Base-by-base conservation (phyloP, 2,797 vertebrate species). In the Sebastes itinus region DNA sequence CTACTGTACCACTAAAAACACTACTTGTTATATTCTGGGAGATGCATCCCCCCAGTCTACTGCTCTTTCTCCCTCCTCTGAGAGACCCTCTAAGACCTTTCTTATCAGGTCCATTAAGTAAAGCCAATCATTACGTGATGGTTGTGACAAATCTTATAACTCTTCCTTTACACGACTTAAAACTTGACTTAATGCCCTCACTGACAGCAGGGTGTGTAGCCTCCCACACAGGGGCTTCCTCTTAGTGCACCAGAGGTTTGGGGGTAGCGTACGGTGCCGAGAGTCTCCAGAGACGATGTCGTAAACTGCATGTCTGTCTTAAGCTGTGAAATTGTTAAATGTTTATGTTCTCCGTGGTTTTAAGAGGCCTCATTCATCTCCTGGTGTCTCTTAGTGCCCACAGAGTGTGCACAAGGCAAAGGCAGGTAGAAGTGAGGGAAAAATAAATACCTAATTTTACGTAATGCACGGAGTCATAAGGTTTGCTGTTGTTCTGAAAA, bases 401-500 rank as follows among this genome's bases (percentile, higher is more conserved):
- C 62, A 77, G 85, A 85, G 72, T 80, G 65, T 64, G 69, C 79
- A 70, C 20, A 46, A 72, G 80, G 87, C 63, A 80, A 80, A 91
- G 74, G 78, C 83, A 87, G 84, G 84, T 87, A 77, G 49, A 54
- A n/a, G 54, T 65, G 12, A 30, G 54, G 76, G 68, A 49, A 78
- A 80, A 59, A 81, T 59, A 83, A 86, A 86, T 64, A 89, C 2
- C 68, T 86, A 74, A 8, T 66, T 87, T 89, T 78, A 94, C 38
- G 77, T 91, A 84, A 83, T 72, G 76, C 62, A 35, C 42, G 28
- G 77, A 90, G 88, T 89, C 86, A 92, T 64, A 92, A 91, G 78
- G 90, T 86, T 89, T 74, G 75, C 80, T 88, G 83, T 87, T 90
- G 84, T 92, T 94, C 83, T 81, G 78, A 91, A 88, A 92, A 91